phyloP scores from a whole-genome alignment of 2,888 invertebrate genomes.

The Tetramorium bicarinatum region DNA sequence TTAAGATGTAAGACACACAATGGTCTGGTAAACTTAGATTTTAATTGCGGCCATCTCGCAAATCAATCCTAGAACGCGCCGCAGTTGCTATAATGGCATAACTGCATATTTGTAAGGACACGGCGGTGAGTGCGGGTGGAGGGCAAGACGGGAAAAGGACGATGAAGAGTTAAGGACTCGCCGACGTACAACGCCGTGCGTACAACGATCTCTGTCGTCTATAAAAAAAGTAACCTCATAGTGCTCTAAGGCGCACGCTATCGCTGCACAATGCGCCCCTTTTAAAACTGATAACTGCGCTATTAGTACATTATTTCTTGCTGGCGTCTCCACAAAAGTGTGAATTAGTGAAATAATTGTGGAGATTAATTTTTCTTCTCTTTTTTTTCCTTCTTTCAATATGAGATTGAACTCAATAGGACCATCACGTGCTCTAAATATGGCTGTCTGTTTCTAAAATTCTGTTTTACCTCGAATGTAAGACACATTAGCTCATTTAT shows the following conservation, averaged over 20 bases:
- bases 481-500: conserved; percentile 20
- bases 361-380: neutral
- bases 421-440: neutral
- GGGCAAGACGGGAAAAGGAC: conserved; percentile 32
- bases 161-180: conserved; percentile 55
- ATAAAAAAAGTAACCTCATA: conserved; percentile 78
- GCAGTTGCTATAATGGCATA: conserved; percentile 30
- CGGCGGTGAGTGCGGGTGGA: conserved; percentile 36
- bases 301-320: conserved; percentile 24
- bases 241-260: conserved; percentile 72
- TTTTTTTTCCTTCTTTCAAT: neutral
- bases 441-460: neutral
- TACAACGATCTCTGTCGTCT: conserved; percentile 81
- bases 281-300: conserved; percentile 1
- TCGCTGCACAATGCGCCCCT: conserved; percentile 47
- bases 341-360: neutral
- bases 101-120: conserved; percentile 43
- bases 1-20: conserved; percentile 65
- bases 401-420: neutral
- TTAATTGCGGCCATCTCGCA: conserved; percentile 26
- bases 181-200: conserved; percentile 74
- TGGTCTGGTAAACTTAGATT: conserved; percentile 40
- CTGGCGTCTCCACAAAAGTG: neutral
- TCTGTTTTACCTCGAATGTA: conserved; percentile 17
- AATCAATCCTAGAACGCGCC: conserved; percentile 5